These are phyloP conservation scores for Hyperoplus lanceolatus DNA, from an alignment of 2,797 vertebrate species.

Conservation along the genomic window DNA sequence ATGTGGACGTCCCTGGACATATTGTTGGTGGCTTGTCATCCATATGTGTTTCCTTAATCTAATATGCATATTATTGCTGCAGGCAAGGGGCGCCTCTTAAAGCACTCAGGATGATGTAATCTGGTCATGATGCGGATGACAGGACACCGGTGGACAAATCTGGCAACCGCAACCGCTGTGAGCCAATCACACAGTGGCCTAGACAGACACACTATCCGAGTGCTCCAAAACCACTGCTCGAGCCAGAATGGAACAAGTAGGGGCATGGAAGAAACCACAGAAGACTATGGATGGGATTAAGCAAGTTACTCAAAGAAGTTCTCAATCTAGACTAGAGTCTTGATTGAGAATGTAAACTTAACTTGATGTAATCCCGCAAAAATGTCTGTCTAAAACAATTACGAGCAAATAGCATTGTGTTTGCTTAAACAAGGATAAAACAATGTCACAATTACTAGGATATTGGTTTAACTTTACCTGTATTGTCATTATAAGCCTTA, in stretches of 20 bases:
- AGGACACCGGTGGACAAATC: constrained; percentile 52
- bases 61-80: constrained; percentile 22
- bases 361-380: constrained; percentile 28
- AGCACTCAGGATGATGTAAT: constrained; percentile 58
- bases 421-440: background rate
- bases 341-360: constrained; percentile 10
- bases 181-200: constrained; percentile 42
- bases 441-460: background rate
- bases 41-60: background rate
- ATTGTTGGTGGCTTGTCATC: background rate
- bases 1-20: background rate
- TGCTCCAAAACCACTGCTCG: constrained; percentile 58
- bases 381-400: constrained; percentile 13
- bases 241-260: constrained; percentile 51
- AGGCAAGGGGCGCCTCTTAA: constrained; percentile 12
- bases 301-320: constrained; percentile 14
- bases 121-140: constrained; percentile 27
- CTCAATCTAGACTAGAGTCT: background rate
- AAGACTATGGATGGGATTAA: constrained; percentile 34
- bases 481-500: background rate
- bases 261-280: constrained; percentile 43
- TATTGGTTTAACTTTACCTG: background rate
- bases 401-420: constrained; percentile 12
- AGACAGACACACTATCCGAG: constrained; percentile 33
- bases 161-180: constrained; percentile 45